phyloP scores from a whole-genome alignment of 2,797 vertebrate species.

The Dallia pectoralis region DNA sequence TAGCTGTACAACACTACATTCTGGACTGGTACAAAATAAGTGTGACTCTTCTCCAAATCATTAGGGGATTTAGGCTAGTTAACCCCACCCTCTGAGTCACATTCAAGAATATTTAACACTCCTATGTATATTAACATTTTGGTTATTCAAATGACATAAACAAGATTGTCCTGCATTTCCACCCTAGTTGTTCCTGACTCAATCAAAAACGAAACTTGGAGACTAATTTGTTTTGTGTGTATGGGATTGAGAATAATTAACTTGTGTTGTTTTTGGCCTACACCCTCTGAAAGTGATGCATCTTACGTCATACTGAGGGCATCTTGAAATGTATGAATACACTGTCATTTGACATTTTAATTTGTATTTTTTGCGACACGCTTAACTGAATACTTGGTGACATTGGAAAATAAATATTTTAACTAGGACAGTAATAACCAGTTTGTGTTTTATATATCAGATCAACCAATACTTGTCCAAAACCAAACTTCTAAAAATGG shows the following conservation, averaged over 20 bases:
- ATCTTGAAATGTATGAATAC: no score
- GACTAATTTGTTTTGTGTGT: not conserved
- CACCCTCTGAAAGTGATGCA: no score
- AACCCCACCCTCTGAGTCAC: slow-evolving; percentile 32
- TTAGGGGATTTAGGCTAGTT: slow-evolving; percentile 22
- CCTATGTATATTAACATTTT: not conserved
- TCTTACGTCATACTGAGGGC: no score
- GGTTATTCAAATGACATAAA: not conserved
- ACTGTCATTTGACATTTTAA: no score
- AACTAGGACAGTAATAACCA: no score
- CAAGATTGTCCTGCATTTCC: slow-evolving; percentile 32
- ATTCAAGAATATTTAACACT: not conserved
- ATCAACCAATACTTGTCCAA: no score
- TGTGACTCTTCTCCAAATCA: slow-evolving; percentile 6
- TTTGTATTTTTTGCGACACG: no score
- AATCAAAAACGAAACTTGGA: not conserved
- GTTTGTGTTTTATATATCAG: no score
- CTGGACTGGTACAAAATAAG: slow-evolving; percentile 26
- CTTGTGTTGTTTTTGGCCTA: no score
- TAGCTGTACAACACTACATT: slow-evolving; percentile 8
- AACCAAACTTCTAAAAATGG: no score
- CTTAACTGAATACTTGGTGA: no score
- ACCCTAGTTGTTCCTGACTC: slow-evolving; percentile 20
- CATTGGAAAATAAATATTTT: no score
- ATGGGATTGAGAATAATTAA: not conserved